Base-by-base conservation (phyloP, 2,888 invertebrate genomes). In the Sminthurides aquaticus region DNA sequence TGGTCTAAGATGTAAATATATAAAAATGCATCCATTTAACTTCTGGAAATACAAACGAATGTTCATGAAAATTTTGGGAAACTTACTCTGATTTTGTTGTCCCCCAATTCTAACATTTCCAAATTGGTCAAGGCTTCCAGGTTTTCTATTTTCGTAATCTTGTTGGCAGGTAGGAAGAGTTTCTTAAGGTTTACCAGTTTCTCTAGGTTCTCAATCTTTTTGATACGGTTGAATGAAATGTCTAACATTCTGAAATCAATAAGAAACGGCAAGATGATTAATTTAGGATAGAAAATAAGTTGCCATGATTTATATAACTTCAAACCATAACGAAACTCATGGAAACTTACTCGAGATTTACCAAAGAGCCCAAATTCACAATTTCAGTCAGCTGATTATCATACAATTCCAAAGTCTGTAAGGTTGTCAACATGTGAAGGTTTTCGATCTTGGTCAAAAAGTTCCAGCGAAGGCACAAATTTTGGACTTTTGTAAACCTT, bases 301-400 rank as follows among this genome's bases (percentile, higher is more conserved):
- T n/a, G n/a, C 3, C 11, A 20, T 18, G 26, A 54, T 54, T 22
- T 15, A 54, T 8, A 54, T 20, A 8, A 54, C 8, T 15, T 54
- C 54, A 8, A n/a, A 54, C n/a, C n/a, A 20, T 5, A 57, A 27
- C 5, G 27, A 57, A 5, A 24, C 52, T 8, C 5, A 20, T 59
- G 15, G 20, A 2, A 65, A 84, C 88, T 84, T 82, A 92, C 91
- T 93, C 87, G 57, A 99, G 82, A 80, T 96, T 95, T 1, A 89
- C 86, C 15, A 99, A 84, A 15, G 83, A 79, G 63, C 91, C 89
- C 64, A 99, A 82, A 78, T 95, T 94, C 79, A 95, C 94, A 73
- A 99, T 91, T 72, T 86, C 84, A 0, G 87, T 87, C 60, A 99
- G 88, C 81, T 97, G 96, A 81, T 99, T 99, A 79, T 99, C 99